Evolutionary conservation across 2,888 invertebrate genomes (phyloP).

Genomic region (Lamellibrachia columna): DNA sequence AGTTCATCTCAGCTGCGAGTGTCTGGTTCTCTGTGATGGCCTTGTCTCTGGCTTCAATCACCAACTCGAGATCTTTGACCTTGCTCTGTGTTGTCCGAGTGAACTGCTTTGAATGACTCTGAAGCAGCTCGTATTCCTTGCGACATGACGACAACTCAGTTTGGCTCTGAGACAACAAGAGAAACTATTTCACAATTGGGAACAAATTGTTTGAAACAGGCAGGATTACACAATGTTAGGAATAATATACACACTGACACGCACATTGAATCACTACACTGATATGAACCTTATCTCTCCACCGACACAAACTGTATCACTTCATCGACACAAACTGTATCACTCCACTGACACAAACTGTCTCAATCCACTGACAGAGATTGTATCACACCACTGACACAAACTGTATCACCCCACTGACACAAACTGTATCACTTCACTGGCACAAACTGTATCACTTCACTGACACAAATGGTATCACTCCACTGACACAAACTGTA

Average conservation of each 20-base stretch:
- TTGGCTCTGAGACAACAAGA: slow-evolving; percentile 46
- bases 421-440: no score
- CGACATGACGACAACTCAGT: slow-evolving; percentile 54
- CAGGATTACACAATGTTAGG: no score
- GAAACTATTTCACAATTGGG: not conserved
- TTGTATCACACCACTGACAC: no score
- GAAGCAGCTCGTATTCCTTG: slow-evolving; percentile 51
- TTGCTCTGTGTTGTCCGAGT: slow-evolving; percentile 46
- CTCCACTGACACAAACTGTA: no score
- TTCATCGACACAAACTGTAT: no score
- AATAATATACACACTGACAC: no score
- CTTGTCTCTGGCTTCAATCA: slow-evolving; percentile 51
- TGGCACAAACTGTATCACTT: not conserved
- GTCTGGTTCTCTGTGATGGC: slow-evolving; percentile 51
- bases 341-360: no score
- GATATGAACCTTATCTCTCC: not conserved
- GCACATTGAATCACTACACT: not conserved
- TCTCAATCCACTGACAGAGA: no score
- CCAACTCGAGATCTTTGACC: slow-evolving; percentile 52
- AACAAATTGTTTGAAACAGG: not conserved
- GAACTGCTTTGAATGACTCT: slow-evolving; percentile 50
- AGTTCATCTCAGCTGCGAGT: slow-evolving; percentile 22
- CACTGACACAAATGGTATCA: slow-evolving; percentile 6
- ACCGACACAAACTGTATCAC: no score
- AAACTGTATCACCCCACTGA: no score